A percentile compares a stretch with the other conserved stretches of the same genome.
phyloP scores from a whole-genome alignment of 2,888 invertebrate genomes.

The Rhorus exstirpatorius region DNA sequence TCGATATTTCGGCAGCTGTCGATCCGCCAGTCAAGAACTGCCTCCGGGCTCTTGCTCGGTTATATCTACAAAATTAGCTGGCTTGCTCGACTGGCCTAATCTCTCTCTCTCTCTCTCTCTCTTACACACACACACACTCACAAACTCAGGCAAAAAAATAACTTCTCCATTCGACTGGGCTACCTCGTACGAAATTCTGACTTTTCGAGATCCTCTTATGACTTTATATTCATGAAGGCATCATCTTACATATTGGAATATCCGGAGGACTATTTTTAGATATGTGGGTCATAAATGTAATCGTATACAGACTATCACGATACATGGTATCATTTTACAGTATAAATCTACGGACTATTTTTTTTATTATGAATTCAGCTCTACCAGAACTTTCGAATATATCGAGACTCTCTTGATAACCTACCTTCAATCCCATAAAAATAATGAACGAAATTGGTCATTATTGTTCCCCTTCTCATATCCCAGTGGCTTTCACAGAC shows the following conservation, averaged over 20 bases:
- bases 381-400: background rate
- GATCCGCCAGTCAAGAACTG: slow-evolving; percentile 46
- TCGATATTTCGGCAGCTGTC: slow-evolving; percentile 66
- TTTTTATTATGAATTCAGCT: background rate
- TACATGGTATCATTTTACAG: background rate
- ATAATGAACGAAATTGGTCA: background rate
- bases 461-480: background rate
- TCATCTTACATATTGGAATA: background rate
- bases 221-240: background rate
- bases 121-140: too few species aligned
- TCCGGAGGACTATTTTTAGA: slow-evolving; percentile 9
- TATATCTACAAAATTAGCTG: slow-evolving; percentile 57
- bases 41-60: slow-evolving; percentile 43
- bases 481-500: background rate
- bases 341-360: background rate
- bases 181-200: slow-evolving; percentile 5
- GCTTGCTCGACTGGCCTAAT: slow-evolving; percentile 36
- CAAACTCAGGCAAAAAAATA: background rate
- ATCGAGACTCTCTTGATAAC: background rate
- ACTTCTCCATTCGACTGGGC: background rate
- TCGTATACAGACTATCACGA: background rate
- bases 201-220: background rate
- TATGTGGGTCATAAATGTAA: background rate
- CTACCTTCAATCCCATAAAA: background rate
- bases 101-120: background rate